Percentiles rank a stretch among this genome's conserved stretches.
Conservation (phyloP, 2,113 vertebrate genomes). For the Oplegnathus fasciatus region DNA sequence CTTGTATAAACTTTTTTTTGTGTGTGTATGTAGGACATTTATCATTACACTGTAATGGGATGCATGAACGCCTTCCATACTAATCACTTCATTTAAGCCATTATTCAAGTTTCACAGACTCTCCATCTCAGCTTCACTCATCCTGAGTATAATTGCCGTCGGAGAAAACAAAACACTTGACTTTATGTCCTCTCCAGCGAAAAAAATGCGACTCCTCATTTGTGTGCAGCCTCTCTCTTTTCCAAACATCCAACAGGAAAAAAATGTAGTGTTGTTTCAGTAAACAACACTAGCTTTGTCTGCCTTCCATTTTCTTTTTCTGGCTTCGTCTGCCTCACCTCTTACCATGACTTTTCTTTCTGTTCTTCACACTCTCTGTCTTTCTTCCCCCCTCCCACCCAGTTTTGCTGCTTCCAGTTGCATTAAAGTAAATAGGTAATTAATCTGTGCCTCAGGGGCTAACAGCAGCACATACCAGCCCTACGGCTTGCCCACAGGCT, state of each 20-base stretch:
- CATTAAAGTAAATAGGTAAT: constrained; percentile 78
- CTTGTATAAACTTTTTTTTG: not conserved
- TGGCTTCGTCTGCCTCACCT: not conserved
- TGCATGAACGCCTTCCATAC: constrained; percentile 12
- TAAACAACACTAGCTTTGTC: constrained; percentile 41
- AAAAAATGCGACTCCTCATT: constrained; percentile 24
- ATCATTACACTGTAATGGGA: constrained; percentile 20
- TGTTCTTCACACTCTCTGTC: not conserved
- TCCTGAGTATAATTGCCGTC: constrained; percentile 34
- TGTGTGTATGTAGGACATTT: not conserved
- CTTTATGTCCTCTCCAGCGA: constrained; percentile 34
- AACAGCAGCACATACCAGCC: constrained; percentile 67
- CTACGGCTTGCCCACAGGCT: constrained; percentile 60
- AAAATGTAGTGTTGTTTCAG: constrained; percentile 4
- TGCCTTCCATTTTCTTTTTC: constrained; percentile 13
- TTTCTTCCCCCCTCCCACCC: not conserved
- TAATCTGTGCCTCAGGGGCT: constrained; percentile 72
- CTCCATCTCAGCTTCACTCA: constrained; percentile 26
- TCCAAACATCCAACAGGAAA: constrained; percentile 7
- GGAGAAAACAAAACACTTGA: constrained; percentile 57
- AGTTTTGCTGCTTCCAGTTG: constrained; percentile 42
- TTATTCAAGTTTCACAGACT: constrained; percentile 43
- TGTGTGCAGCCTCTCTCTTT: constrained; percentile 36
- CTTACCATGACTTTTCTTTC: not conserved
- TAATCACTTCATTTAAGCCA: constrained; percentile 50